Evolutionary conservation across 92 coral and sea anemone species (phyloP).

Genomic region (Diadumene lineata): DNA sequence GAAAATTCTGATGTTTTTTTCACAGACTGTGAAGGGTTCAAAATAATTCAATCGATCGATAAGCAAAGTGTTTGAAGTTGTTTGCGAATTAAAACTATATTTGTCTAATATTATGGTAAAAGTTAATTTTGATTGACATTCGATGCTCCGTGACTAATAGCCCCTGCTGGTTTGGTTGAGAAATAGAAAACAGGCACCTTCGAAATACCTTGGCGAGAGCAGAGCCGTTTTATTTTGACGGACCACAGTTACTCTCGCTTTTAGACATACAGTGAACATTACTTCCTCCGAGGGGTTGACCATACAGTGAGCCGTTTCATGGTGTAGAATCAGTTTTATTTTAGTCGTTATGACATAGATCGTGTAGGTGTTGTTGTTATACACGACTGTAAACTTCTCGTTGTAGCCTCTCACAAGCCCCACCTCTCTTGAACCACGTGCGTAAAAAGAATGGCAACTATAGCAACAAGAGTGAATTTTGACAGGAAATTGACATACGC

Average conservation of each 20-base stretch:
- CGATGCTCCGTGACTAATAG: slow-evolving; percentile 10
- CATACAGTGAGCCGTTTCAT: not conserved
- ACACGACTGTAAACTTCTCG: not conserved
- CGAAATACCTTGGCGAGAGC: not conserved
- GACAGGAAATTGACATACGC: slow-evolving; percentile 90
- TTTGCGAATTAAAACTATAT: not conserved
- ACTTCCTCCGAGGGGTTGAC: not conserved
- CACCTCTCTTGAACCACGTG: slow-evolving; percentile 78
- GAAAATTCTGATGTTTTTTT: not conserved
- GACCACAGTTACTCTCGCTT: not conserved
- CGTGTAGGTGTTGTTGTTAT: slow-evolving; percentile 5
- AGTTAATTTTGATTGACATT: slow-evolving; percentile 53
- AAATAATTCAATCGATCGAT: not conserved
- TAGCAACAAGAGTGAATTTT: slow-evolving; percentile 71
- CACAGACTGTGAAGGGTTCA: not conserved
- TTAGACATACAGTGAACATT: not conserved
- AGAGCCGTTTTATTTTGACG: not conserved
- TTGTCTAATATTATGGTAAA: slow-evolving; percentile 10
- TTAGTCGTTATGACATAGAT: slow-evolving; percentile 1
- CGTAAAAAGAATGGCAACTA: slow-evolving; percentile 65
- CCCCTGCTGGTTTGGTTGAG: slow-evolving; percentile 27
- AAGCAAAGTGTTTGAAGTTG: not conserved
- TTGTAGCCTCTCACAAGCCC: slow-evolving; percentile 41
- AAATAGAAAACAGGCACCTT: not conserved
- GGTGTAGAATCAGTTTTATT: slow-evolving; percentile 17